Conservation (phyloP, 37 sponge, comb jelly and placozoan species). For the Cladorhizidae sp. region DNA sequence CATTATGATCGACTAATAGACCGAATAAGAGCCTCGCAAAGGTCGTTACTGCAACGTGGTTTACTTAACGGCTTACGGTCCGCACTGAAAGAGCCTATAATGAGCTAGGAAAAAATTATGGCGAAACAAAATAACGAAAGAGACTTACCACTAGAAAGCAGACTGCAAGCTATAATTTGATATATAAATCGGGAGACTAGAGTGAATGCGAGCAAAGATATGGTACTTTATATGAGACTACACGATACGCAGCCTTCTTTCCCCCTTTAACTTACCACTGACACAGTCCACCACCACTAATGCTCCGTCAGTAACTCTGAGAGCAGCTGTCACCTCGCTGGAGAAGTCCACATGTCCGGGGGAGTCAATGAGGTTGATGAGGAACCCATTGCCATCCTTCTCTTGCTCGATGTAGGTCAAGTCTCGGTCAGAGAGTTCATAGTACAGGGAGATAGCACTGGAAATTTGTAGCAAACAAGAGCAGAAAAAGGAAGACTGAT, state of each 20-base stretch:
- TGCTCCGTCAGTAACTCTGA: constrained; percentile 98
- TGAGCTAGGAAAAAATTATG: no score
- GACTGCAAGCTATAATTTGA: no score
- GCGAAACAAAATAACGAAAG: no score
- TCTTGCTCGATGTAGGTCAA: constrained; percentile 76
- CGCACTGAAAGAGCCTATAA: no score
- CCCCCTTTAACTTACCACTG: constrained; percentile 71
- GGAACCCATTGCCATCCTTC: constrained; percentile 90
- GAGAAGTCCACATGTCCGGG: constrained; percentile 99
- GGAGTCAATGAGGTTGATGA: constrained; percentile 99
- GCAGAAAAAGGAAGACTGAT: neutral
- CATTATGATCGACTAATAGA: no score
- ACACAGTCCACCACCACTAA: constrained; percentile 99
- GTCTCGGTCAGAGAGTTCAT: constrained; percentile 89
- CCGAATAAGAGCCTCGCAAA: no score
- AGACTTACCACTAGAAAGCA: no score
- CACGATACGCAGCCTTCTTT: neutral
- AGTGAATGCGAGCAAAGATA: no score
- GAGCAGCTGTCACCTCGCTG: constrained; percentile 97
- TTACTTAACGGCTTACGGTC: no score
- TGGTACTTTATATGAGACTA: no score
- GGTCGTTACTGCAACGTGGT: no score
- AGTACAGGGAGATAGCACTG: constrained; percentile 95
- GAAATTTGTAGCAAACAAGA: neutral
- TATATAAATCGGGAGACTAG: no score